Base-by-base conservation (phyloP, 2,888 invertebrate species). In the Agonopterix arenella region DNA sequence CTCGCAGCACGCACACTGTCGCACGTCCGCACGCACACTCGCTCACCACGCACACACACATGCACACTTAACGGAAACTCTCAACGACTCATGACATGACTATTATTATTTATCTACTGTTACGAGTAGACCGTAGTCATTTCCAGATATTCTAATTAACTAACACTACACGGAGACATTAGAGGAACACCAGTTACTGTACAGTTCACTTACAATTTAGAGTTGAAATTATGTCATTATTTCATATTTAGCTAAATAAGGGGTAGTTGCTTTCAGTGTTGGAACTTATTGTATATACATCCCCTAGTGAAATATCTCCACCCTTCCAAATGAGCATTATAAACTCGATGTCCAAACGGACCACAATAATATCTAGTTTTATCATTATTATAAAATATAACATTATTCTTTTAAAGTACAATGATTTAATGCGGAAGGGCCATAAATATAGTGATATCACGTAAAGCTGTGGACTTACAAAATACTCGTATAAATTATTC, bases 401-500 rank as follows among this genome's bases (percentile, higher is more conserved):
- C 78, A 72, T 80, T 78, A 76, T 70, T 66, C 72, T 69, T 73
- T 68, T 60, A 64, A 70, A 73, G 60, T 64, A 60, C 58, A 64
- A 55, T 65, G 80, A 80, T 76, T 75, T 76, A 68, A 71, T 80
- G 80, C 86, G 70, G 76, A 73, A 81, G 84, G 83, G 84, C 82
- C 85, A 75, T 70, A 70, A 68, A 70, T 73, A 67, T 74, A 77
- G 81, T 81, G 79, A 78, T 75, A 80, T 85, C 85, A 82, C 80
- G 85, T 88, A 85, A 86, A 88, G 85, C 85, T 83, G 88, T 79
- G 84, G 80, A 85, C 88, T 86, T 86, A 89, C 84, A 88, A 82
- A 83, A 83, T 86, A 88, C 79, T 89, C 85, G 86, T 88, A 86
- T 86, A 88, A 88, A 88, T 86, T 88, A 88, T 88, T 85, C 86